These are phyloP conservation scores for Cheilosia impressa DNA, from an alignment of 2,888 invertebrate genomes.

Conservation along the genomic window DNA sequence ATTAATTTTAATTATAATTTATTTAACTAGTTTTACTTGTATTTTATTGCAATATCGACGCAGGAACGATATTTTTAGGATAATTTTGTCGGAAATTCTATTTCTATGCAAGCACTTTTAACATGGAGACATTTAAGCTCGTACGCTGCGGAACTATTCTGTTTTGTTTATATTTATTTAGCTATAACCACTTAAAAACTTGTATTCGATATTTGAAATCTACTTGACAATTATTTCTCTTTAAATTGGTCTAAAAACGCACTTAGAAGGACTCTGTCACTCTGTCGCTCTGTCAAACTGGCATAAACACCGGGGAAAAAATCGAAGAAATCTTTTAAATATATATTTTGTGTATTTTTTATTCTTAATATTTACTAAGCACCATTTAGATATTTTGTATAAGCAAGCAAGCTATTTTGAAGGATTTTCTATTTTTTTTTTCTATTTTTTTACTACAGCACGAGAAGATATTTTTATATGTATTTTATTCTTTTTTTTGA, in stretches of 20 bases:
- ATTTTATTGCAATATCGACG: conserved; percentile 5
- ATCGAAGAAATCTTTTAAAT: conserved; percentile 35
- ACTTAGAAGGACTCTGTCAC: conserved; percentile 12
- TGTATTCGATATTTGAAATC: neutral
- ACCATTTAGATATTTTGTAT: conserved; percentile 67
- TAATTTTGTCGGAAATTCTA: neutral
- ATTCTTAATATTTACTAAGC: conserved; percentile 62
- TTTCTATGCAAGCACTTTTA: conserved; percentile 1
- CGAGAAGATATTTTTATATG: conserved; percentile 15
- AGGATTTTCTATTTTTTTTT: conserved; percentile 16
- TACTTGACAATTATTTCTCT: neutral
- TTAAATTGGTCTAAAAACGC: conserved; percentile 20
- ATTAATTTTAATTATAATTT: neutral
- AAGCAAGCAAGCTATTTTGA: conserved; percentile 60
- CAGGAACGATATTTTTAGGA: conserved; percentile 1
- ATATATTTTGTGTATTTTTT: conserved; percentile 43
- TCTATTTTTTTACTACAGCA: conserved; percentile 49
- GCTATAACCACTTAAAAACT: neutral
- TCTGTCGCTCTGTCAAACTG: conserved; percentile 20
- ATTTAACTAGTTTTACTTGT: neutral
- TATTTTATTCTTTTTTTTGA: conserved; percentile 3
- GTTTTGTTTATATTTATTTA: conserved; percentile 2
- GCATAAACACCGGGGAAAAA: conserved; percentile 40
- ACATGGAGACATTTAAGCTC: neutral
- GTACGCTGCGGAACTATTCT: neutral